These are phyloP conservation scores for Sepioteuthis lessoniana DNA, from an alignment of 2,888 invertebrate genomes.

Conservation along the genomic window DNA sequence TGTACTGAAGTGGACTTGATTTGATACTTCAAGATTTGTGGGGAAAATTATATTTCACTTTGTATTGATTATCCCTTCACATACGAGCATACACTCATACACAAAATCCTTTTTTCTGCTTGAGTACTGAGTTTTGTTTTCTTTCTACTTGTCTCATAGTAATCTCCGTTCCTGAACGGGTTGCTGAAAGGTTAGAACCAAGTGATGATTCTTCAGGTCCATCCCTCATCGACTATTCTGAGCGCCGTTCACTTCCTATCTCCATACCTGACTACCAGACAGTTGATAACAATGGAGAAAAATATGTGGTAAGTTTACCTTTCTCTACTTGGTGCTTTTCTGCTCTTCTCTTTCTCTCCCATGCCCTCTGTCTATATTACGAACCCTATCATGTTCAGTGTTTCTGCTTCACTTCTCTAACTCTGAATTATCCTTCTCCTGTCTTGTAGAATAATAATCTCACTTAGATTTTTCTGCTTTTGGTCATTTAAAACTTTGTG, in stretches of 20 bases:
- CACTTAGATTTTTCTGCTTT: background rate
- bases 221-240: conserved; percentile 81
- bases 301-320: conserved; percentile 83
- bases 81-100: background rate
- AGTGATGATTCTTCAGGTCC: conserved; percentile 86
- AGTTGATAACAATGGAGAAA: conserved; percentile 80
- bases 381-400: background rate
- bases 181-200: conserved; percentile 72
- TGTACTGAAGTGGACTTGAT: background rate
- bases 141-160: conserved; percentile 59
- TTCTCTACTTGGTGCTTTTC: background rate
- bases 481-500: background rate
- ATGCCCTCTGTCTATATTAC: background rate
- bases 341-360: background rate
- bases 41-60: background rate
- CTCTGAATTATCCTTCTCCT: background rate
- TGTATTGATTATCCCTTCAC: background rate
- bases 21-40: background rate
- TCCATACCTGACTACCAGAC: conserved; percentile 95
- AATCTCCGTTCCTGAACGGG: conserved; percentile 73
- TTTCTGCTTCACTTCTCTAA: background rate
- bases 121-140: background rate
- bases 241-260: conserved; percentile 87
- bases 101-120: background rate
- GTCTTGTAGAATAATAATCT: background rate